Percentiles rank a stretch among this genome's conserved stretches.
Evolutionary conservation across 2,888 invertebrate genomes (phyloP).

Genomic region (Crematogaster levior): DNA sequence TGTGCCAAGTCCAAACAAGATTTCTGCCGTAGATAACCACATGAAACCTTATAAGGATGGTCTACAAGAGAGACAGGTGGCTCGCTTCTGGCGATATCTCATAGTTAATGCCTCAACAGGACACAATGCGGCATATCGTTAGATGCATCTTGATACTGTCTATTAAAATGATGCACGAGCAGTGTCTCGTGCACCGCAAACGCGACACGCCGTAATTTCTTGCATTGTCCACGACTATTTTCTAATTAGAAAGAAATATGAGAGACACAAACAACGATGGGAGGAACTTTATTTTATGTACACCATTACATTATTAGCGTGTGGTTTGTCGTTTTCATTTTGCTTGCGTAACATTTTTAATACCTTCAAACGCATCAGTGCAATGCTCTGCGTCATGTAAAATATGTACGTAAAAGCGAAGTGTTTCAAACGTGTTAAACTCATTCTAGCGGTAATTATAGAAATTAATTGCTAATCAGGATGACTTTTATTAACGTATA

Average conservation of each 20-base stretch:
- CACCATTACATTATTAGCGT: background rate
- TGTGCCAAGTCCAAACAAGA: conserved; percentile 44
- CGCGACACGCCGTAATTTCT: conserved; percentile 18
- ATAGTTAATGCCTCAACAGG: conserved; percentile 52
- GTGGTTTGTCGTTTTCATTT: background rate
- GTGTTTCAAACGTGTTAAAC: background rate
- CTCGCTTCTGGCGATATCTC: conserved; percentile 41
- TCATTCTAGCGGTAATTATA: background rate
- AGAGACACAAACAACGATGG: background rate
- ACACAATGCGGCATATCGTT: conserved; percentile 52
- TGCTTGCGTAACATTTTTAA: background rate
- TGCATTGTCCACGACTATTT: conserved; percentile 32
- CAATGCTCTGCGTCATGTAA: background rate
- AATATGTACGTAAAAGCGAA: background rate
- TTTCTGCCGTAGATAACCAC: conserved; percentile 44
- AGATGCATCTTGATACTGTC: conserved; percentile 53
- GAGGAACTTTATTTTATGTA: conserved; percentile 1
- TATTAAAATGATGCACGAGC: conserved; percentile 49
- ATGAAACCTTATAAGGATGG: conserved; percentile 38
- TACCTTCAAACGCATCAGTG: background rate
- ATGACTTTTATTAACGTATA: background rate
- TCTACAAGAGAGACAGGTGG: conserved; percentile 35
- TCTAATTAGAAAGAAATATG: conserved; percentile 29
- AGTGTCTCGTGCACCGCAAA: background rate
- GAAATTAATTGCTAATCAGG: background rate